Base-by-base conservation (phyloP, 2,113 vertebrate species). In the Eptatretus burgeri region DNA sequence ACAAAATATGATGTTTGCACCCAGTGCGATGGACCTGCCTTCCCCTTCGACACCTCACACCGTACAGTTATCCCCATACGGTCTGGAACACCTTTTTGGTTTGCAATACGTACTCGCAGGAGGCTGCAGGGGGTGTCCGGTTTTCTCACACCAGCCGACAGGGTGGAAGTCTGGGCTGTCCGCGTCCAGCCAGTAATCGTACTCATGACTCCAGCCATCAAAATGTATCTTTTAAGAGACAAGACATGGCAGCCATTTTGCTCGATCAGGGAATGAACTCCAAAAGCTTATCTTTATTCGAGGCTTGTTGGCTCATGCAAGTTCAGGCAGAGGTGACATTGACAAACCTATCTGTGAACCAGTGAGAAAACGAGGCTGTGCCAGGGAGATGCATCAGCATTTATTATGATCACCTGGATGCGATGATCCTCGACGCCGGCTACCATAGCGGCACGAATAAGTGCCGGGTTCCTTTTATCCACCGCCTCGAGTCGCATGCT, bases 401-500 rank as follows among this genome's bases (percentile, higher is more conserved):
- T 20, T 51, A 49, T 50, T 50, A 66, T 51, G 70, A 75, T 51
- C 64, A 94, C 91, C 82, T 95, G 95, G 73, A 95, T 80, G 69
- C 85, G 79, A 73, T 93, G 81, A 18, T 83, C 82, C 70, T 98
- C 89, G 16, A 88, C 81, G 0, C 94, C 87, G 64, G 87, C 81
- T 71, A 98, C 83, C 1, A 79, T 85, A 64, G 85, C 81, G 67
- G 86, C 86, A 51, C 87, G 77, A 66, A 95, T 82, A 71, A 93
- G 75, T 64, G 82, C 79, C 2, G 91, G 85, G 69, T 79, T 93
- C 70, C 85, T 78, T 65, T 78, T 82, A 73, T 98, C 91, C 73
- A 95, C 89, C 1, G 84, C 82, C 67, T 95, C 89, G 68, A 98
- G 72, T 69, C 84, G 91, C 87, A 94, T 88, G 72, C 85, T 84